Evolutionary conservation across 2,888 invertebrate genomes (phyloP), one percentile per base, ranked within the genome.

Genomic region (Rhamphomyia laevipes): DNA sequence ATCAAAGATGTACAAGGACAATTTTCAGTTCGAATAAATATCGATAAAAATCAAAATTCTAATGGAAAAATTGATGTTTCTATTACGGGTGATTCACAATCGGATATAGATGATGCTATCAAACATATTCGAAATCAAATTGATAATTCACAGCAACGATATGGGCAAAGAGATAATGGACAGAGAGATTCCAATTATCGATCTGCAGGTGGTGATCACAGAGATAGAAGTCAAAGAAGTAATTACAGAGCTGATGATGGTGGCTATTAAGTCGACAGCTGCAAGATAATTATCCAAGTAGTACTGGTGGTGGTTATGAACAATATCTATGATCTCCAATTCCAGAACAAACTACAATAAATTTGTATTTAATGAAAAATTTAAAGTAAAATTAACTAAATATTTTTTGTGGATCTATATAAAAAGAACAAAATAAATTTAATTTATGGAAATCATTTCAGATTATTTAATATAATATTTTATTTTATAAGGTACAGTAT

Each of bases 1-100:
- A 92, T 95, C 55, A 80, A 78, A 56, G 87, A 91, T 55, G 70
- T 95, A 0, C 60, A 67, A 49, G 52, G 54, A 0, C 61, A 65
- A 23, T 66, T 51, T 27, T 53, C 56, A 16, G 69, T 68, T 3
- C 79, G 81, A 6, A 81, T 89, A 0, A 78, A 77, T 61, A 81
- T 94, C n/a, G 78, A 81, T 47, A 63, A 61, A 31, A 43, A 15
- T 5, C 49, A 55, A 0, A 48, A 58, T 2, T 33, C 50, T 2
- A 18, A 37, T 21, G 47, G 44, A 0, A 40, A 16, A 23, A 43
- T 15, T 17, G 23, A 47, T 3, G 64, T 62, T 0, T 60, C 55
- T 1, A 56, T 67, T 2, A 56, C 55, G 0, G 65, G 67, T 0
- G 56, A 58, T 16, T 13, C 12, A 2, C 42, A 57, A 10, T 11